A percentile compares a stretch with the other conserved stretches of the same genome.
Evolutionary conservation across 2,888 invertebrate genomes (phyloP).

Genomic region (Brachylomia viminalis): DNA sequence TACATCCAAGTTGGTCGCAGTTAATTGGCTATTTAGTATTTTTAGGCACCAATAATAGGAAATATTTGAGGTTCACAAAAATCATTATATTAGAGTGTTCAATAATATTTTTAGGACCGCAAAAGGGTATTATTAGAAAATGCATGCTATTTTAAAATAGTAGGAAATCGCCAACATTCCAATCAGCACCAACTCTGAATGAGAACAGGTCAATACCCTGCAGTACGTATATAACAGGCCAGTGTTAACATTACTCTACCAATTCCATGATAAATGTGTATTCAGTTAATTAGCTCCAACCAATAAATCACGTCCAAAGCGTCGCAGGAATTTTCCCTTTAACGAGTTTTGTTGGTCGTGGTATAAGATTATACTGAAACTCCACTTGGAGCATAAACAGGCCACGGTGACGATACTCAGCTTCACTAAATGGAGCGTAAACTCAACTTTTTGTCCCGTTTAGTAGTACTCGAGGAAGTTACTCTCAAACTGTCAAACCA

Average conservation of each 20-base stretch:
- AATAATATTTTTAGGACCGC: no score
- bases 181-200: not conserved
- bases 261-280: slow-evolving; percentile 56
- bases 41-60: no score
- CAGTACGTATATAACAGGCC: not conserved
- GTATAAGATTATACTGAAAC: slow-evolving; percentile 54
- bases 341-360: slow-evolving; percentile 60
- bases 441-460: slow-evolving; percentile 60
- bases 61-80: no score
- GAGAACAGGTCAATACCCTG: slow-evolving; percentile 4
- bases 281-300: slow-evolving; percentile 52
- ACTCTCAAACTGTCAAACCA: slow-evolving; percentile 60
- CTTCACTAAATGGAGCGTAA: slow-evolving; percentile 62
- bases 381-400: slow-evolving; percentile 55
- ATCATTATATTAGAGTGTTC: no score
- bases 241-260: slow-evolving; percentile 9
- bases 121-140: no score
- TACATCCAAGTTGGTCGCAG: no score
- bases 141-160: no score
- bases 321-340: slow-evolving; percentile 56
- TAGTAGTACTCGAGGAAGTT: slow-evolving; percentile 59
- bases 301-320: slow-evolving; percentile 53
- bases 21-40: no score
- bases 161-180: not conserved
- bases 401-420: slow-evolving; percentile 23